Percentiles rank a stretch among this genome's conserved stretches.
Evolutionary conservation across 1,140 invertebrate genomes (phyloP).

Genomic region (Sycophaga agraensis): DNA sequence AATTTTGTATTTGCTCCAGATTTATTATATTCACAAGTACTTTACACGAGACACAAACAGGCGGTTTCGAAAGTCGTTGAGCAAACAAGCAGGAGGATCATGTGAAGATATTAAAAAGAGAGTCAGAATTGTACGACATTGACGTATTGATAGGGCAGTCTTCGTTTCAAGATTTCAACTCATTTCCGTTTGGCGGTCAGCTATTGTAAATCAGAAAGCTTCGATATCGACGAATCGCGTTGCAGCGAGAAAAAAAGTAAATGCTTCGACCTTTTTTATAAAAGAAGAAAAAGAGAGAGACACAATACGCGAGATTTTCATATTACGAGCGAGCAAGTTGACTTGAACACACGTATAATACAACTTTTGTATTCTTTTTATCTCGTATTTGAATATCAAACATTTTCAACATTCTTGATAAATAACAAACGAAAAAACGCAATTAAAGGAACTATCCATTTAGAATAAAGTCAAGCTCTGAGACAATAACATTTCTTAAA

Average conservation of each 20-base stretch:
- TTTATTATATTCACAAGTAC: constrained; percentile 46
- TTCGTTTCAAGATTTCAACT: background rate
- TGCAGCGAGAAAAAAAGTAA: constrained; percentile 24
- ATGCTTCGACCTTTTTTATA: constrained; percentile 14
- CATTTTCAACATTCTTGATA: background rate
- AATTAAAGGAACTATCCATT: constrained; percentile 3
- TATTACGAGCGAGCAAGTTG: constrained; percentile 19
- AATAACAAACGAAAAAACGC: background rate
- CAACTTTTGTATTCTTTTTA: background rate
- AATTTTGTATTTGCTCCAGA: constrained; percentile 51
- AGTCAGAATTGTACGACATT: constrained; percentile 8
- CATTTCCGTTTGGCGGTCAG: background rate
- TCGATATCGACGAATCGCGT: constrained; percentile 19
- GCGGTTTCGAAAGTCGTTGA: background rate
- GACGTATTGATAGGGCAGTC: background rate
- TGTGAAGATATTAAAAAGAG: background rate
- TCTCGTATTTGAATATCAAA: background rate
- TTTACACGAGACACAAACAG: constrained; percentile 18
- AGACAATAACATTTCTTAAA: no score
- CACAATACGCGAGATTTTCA: constrained; percentile 13
- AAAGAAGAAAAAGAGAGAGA: constrained; percentile 8
- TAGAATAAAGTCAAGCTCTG: constrained; percentile 1
- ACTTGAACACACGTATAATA: constrained; percentile 1
- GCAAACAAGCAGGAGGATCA: constrained; percentile 5
- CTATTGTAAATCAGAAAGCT: constrained; percentile 8